Evolutionary conservation across 2,888 invertebrate species (phyloP).

Genomic region (Orgyia antiqua): DNA sequence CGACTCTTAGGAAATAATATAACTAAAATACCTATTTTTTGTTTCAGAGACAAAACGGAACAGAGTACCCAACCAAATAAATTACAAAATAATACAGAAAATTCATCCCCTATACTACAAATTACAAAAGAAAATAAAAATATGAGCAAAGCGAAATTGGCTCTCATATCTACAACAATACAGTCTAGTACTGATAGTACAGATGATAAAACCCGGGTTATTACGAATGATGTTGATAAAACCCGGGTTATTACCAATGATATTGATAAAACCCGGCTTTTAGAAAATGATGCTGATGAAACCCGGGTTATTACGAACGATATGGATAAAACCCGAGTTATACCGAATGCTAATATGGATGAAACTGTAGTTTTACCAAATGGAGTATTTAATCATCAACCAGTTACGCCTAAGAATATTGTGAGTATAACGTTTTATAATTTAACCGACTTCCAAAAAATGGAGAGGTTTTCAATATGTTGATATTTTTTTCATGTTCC

Average conservation of each 20-base stretch:
- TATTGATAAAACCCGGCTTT: not conserved
- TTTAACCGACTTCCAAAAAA: too few relatives aligned
- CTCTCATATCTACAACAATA: slow-evolving; percentile 12
- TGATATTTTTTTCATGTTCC: too few relatives aligned
- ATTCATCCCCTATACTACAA: slow-evolving; percentile 36
- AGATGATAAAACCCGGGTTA: slow-evolving; percentile 39
- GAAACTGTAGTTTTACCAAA: slow-evolving; percentile 50
- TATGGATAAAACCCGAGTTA: slow-evolving; percentile 36
- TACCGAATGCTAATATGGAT: slow-evolving; percentile 31
- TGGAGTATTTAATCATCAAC: slow-evolving; percentile 45
- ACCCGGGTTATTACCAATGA: slow-evolving; percentile 16
- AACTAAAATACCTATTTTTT: too few relatives aligned
- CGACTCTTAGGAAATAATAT: too few relatives aligned
- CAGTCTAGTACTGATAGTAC: slow-evolving; percentile 15
- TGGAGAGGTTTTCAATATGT: too few relatives aligned
- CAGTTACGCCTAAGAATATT: slow-evolving; percentile 37
- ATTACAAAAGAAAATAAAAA: slow-evolving; percentile 24
- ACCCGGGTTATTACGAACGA: slow-evolving; percentile 18
- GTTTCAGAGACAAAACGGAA: slow-evolving; percentile 38
- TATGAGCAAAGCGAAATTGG: slow-evolving; percentile 14
- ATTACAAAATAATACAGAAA: slow-evolving; percentile 21
- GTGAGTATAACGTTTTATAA: slow-evolving; percentile 49
- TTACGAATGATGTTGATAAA: slow-evolving; percentile 7
- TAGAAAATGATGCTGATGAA: too few relatives aligned
- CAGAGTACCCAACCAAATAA: slow-evolving; percentile 19